Base-by-base conservation (phyloP, 2,888 invertebrate species). In the Drosophila picticornis region DNA sequence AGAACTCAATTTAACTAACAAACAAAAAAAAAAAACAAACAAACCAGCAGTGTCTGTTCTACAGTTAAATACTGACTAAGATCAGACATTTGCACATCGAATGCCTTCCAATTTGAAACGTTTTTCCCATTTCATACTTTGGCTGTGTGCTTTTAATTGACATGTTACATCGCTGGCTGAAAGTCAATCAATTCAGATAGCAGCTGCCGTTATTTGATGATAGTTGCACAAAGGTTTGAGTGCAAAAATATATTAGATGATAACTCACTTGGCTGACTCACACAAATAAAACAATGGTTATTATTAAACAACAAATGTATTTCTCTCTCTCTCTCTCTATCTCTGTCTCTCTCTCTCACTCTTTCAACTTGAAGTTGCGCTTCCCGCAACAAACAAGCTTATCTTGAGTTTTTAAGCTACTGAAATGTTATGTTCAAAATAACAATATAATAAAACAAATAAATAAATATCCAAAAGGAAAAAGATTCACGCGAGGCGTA, bases 131-230 rank as follows among this genome's bases (percentile, higher is more conserved):
- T 36, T 56, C 29, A 9, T 22, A 19, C 43, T 38, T 63, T 66
- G 60, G 64, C 32, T 60, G 43, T 59, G 40, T 57, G 46, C 59
- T 66, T 38, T 67, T 75, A 80, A 77, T 77, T 77, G 43, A 60
- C 56, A 34, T 52, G 48, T 69, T 56, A 59, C 66, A 75, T 53
- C 50, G 48, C 40, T n/a, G 34, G n/a, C n/a, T n/a, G n/a, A n/a
- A 10, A 25, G 27, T 36, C 55, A 50, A 63, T 64, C 62, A 70
- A 75, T 75, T 66, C 19, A 63, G 80, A 70, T 79, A 75, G 59
- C 34, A 55, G n/a, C 19, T 40, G 52, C 34, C 31, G 27, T 25
- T 43, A 68, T 64, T 67, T 32, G 53, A 55, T 64, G 63, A 38
- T 52, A 66, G 46, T 46, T 57, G 25, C 22, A 48, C 50, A 40